phyloP scores from a whole-genome alignment of 2,113 vertebrate species.

The Microcebus murinus region DNA sequence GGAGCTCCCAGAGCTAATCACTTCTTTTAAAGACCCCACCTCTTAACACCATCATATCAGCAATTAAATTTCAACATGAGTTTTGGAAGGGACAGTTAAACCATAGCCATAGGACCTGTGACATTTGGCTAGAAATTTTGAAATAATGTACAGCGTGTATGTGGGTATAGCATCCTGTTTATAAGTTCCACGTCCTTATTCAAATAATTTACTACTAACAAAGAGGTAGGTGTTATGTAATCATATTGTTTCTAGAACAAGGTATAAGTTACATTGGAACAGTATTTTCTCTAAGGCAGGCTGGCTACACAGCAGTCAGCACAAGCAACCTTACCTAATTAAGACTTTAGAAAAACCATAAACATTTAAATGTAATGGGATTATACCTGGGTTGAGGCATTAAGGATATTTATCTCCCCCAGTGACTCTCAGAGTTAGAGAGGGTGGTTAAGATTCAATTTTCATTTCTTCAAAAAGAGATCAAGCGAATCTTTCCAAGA shows the following conservation, averaged over 20 bases:
- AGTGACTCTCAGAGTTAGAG: neutral
- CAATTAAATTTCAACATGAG: neutral
- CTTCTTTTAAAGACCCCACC: neutral
- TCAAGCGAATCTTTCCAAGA: neutral
- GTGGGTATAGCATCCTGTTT: neutral
- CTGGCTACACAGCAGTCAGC: neutral
- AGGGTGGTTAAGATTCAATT: neutral
- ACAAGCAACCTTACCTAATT: neutral
- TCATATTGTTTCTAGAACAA: neutral
- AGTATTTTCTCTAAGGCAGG: neutral
- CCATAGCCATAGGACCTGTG: neutral
- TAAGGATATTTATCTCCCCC: neutral
- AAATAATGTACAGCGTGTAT: neutral
- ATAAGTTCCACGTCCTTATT: neutral
- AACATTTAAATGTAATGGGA: neutral
- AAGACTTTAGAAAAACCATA: neutral
- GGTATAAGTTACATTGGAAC: neutral
- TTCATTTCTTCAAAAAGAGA: slow-evolving; percentile 24
- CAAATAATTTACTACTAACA: neutral
- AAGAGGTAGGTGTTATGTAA: neutral
- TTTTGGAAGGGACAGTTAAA: neutral
- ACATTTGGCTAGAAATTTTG: slow-evolving; percentile 11
- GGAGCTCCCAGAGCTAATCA: neutral
- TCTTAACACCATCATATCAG: neutral
- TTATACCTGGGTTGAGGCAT: neutral